A percentile compares a stretch with the other conserved stretches of the same genome.
These are phyloP conservation scores for Columba guinea DNA, from an alignment of 2,797 vertebrate species.

Conservation along the genomic window DNA sequence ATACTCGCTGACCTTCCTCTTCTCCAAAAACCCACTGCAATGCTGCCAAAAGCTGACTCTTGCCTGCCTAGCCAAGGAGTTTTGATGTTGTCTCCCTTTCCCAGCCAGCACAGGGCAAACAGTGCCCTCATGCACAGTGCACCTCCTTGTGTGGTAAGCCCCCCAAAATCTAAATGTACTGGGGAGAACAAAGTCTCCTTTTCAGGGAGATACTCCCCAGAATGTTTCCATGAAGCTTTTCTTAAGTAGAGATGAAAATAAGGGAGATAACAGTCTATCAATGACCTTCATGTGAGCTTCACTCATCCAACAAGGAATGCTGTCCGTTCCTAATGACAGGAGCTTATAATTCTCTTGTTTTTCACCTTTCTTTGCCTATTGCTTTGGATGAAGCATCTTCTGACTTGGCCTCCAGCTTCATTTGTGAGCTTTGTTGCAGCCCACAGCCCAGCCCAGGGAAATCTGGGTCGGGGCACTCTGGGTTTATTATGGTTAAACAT, in stretches of 20 bases:
- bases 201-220: neutral
- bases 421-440: neutral
- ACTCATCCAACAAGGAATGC: neutral
- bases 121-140: neutral
- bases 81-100: neutral
- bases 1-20: neutral
- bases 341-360: neutral
- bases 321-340: neutral
- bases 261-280: neutral
- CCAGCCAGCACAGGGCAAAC: neutral
- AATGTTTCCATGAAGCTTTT: neutral
- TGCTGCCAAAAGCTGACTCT: neutral
- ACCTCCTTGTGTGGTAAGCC: neutral
- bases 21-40: neutral
- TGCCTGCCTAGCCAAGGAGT: neutral
- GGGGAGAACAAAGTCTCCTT: neutral
- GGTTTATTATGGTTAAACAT: neutral
- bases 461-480: neutral
- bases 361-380: neutral
- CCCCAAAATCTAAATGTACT: neutral
- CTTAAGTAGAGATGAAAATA: neutral
- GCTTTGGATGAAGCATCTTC: neutral
- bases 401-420: neutral
- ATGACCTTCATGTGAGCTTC: fast-evolving
- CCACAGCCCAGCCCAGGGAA: neutral